Conservation (phyloP, 2,888 invertebrate species). For the Drosophila gaucha region DNA sequence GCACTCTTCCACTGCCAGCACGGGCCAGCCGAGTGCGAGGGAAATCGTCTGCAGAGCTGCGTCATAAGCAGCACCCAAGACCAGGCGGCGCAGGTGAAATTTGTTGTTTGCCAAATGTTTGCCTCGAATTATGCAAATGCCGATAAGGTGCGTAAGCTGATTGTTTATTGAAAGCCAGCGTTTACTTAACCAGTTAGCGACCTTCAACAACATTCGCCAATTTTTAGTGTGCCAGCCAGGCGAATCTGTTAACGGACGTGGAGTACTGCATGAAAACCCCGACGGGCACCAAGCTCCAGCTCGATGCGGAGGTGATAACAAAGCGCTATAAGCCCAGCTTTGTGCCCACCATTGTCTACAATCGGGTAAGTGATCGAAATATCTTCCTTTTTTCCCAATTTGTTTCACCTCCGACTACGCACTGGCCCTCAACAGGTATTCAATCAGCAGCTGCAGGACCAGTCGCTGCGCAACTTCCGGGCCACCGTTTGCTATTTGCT, state of each 20-base stretch:
- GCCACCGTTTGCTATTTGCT: slow-evolving; percentile 83
- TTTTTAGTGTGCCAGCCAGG: slow-evolving; percentile 84
- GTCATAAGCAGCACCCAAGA: slow-evolving; percentile 84
- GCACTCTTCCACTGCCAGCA: slow-evolving; percentile 87
- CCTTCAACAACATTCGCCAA: slow-evolving; percentile 5
- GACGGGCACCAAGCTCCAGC: slow-evolving; percentile 85
- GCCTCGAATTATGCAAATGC: slow-evolving; percentile 83
- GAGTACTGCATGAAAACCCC: slow-evolving; percentile 83
- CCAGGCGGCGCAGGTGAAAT: slow-evolving; percentile 85
- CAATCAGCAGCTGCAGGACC: slow-evolving; percentile 84
- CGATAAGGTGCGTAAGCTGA: slow-evolving; percentile 58
- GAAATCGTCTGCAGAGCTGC: slow-evolving; percentile 88
- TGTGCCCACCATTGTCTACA: slow-evolving; percentile 86
- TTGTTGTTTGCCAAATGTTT: slow-evolving; percentile 86
- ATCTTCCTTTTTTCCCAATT: slow-evolving; percentile 27
- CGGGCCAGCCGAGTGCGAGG: slow-evolving; percentile 87
- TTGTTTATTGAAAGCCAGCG: slow-evolving; percentile 16
- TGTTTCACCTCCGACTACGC: slow-evolving; percentile 45
- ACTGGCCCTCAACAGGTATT: slow-evolving; percentile 78
- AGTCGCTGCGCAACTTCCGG: slow-evolving; percentile 84
- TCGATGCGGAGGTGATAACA: slow-evolving; percentile 85
- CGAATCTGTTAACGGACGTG: slow-evolving; percentile 83
- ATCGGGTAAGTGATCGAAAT: slow-evolving; percentile 84
- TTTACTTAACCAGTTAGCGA: slow-evolving; percentile 47
- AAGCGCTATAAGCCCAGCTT: slow-evolving; percentile 83